Base-by-base conservation (phyloP, 2,888 invertebrate genomes). In the Zhuqinia jingwanae region DNA sequence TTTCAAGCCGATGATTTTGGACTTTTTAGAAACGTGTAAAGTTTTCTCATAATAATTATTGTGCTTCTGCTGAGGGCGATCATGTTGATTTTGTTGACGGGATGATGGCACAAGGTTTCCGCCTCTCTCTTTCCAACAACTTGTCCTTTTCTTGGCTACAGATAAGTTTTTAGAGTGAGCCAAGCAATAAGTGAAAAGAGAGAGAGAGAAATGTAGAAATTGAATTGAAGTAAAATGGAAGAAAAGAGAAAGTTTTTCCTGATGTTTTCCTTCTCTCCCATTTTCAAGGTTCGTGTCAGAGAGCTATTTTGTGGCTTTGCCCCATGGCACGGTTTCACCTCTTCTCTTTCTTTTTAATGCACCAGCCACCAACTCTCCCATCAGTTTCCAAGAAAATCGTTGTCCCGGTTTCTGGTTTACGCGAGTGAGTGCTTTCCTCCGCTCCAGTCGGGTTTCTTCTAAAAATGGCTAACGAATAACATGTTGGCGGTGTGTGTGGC, bases 221-320 rank as follows among this genome's bases (percentile, higher is more conserved):
- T 60, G 60, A 60, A 60, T 60, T 60, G 60, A 60, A 60, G 15
- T 60, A 15, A 17, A 20, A 17, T 20, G n/a, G 20, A 20, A n/a
- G 20, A 56, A 56, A 60, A 60, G 15, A 60, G 60, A 27, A 60
- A 8, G 8, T 27, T 60, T 60, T 63, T 5, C 30, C 30, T 15
- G 10, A 27, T 63, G n/a, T n/a, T 30, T 65, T 36, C 17, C 36
- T 20, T 8, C 10, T 8, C 36, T 42, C 11, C 36, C 65, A 65
- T 65, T 50, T 73, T 73, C 50, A 73, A 27, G 50, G 27, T 73
- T 73, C 73, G 50, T 73, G 50, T 50, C 50, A 25, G n/a, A 25
- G n/a, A 53, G 27, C 27, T 20, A 73, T 73, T 73, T 73, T 47
- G 73, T 27, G 73, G 73, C 47, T 73, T 73, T 73, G 50, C 50